These are phyloP conservation scores for Garra rufa DNA, from an alignment of 2,113 vertebrate species.

Conservation along the genomic window DNA sequence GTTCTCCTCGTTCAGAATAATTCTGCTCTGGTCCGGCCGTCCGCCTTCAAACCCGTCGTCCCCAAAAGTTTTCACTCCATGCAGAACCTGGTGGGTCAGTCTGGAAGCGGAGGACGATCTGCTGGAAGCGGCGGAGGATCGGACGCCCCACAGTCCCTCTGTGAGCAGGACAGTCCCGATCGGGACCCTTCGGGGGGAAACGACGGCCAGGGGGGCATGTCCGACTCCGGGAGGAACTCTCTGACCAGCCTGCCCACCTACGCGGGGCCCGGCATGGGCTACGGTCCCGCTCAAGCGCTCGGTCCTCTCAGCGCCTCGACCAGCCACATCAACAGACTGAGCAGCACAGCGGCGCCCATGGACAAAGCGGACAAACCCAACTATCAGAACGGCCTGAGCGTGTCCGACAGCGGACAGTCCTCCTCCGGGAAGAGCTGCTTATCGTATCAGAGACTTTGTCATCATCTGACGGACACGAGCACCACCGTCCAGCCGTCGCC, in stretches of 20 bases:
- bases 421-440: conserved; percentile 94
- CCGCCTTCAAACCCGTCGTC: conserved; percentile 98
- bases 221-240: conserved; percentile 96
- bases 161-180: conserved; percentile 80
- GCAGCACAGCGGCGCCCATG: conserved; percentile 77
- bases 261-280: conserved; percentile 81
- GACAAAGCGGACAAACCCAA: conserved; percentile 76
- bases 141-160: conserved; percentile 81
- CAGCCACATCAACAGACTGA: conserved; percentile 97
- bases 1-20: conserved; percentile 80
- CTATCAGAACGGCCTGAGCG: conserved; percentile 89
- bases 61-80: conserved; percentile 99
- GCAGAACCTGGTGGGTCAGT: conserved; percentile 90
- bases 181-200: conserved; percentile 76
- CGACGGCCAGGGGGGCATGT: conserved; percentile 88
- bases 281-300: conserved; percentile 85
- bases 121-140: conserved; percentile 78
- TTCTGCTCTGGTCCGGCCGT: conserved; percentile 94
- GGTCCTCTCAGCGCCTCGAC: conserved; percentile 97
- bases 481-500: conserved; percentile 88
- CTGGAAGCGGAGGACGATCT: conserved; percentile 70
- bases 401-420: conserved; percentile 92
- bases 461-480: conserved; percentile 85
- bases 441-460: conserved; percentile 91
- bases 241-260: conserved; percentile 97